Evolutionary conservation across 2,888 invertebrate genomes (phyloP).

Genomic region (Notodonta dromedarius): DNA sequence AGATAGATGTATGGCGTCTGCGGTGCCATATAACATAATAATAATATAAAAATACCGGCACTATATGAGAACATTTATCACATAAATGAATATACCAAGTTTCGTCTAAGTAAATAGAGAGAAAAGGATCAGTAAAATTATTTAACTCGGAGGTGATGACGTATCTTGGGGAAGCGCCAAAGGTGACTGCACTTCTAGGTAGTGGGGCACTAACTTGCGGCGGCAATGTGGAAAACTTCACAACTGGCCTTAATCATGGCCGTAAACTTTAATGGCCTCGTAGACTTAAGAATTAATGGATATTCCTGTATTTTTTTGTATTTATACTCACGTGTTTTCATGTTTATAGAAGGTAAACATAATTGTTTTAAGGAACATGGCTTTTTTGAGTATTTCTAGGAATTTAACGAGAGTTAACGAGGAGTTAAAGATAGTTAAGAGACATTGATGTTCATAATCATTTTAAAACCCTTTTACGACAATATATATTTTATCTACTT

Average conservation of each 20-base stretch:
- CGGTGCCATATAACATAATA: background rate
- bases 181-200: conserved; percentile 76
- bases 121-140: conserved; percentile 5
- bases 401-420: no score
- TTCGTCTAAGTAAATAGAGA: background rate
- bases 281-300: conserved; percentile 52
- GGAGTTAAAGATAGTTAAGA: no score
- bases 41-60: background rate
- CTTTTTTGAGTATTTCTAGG: no score
- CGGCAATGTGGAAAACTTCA: conserved; percentile 59
- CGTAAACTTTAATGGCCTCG: conserved; percentile 55
- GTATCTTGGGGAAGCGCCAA: conserved; percentile 34
- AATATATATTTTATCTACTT: no score
- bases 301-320: conserved; percentile 15
- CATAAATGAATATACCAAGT: background rate
- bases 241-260: conserved; percentile 51
- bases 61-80: background rate
- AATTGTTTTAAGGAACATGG: no score
- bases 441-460: no score
- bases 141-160: conserved; percentile 18
- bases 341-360: no score
- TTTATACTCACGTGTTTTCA: background rate
- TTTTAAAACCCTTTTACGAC: no score
- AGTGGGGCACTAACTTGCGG: conserved; percentile 53
- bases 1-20: conserved; percentile 17